Evolutionary conservation across 1,140 invertebrate genomes (phyloP).

Genomic region (Marisa cornuarietis): DNA sequence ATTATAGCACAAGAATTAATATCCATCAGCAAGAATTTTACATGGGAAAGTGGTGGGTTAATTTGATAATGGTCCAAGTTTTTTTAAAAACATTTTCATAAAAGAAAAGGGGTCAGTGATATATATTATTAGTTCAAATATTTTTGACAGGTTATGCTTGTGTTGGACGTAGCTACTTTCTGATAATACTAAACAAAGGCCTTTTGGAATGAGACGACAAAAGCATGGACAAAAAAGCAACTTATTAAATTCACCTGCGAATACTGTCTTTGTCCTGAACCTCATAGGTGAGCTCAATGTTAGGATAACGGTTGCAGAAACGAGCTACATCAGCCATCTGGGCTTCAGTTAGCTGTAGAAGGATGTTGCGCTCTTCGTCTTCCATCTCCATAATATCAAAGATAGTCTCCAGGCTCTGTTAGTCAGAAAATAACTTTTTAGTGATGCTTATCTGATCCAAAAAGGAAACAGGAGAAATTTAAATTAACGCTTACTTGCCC

Average conservation of each 20-base stretch:
- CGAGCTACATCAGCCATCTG: constrained; percentile 97
- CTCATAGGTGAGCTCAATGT: constrained; percentile 96
- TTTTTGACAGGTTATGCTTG: too few relatives aligned
- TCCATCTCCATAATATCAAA: constrained; percentile 99
- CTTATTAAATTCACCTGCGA: constrained; percentile 47
- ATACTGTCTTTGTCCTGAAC: constrained; percentile 83
- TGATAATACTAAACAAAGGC: too few relatives aligned
- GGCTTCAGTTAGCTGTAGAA: constrained; percentile 83
- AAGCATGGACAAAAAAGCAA: too few relatives aligned
- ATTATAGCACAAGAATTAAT: background rate
- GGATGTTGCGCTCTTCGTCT: constrained; percentile 87
- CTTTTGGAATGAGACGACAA: too few relatives aligned
- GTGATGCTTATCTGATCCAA: too few relatives aligned
- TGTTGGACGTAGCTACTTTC: too few relatives aligned
- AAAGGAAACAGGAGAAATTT: background rate
- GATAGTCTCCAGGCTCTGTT: constrained; percentile 88
- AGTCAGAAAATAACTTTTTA: constrained; percentile 15
- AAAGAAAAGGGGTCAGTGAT: too few relatives aligned
- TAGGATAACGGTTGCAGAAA: constrained; percentile 99
- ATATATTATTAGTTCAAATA: too few relatives aligned
- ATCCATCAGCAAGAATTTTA: background rate
- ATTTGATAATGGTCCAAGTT: background rate
- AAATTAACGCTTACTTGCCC: too few relatives aligned
- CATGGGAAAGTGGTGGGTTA: background rate
- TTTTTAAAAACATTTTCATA: too few relatives aligned